Evolutionary conservation across 2,797 vertebrate genomes (phyloP).

Genomic region (Coracias cyanogaster): DNA sequence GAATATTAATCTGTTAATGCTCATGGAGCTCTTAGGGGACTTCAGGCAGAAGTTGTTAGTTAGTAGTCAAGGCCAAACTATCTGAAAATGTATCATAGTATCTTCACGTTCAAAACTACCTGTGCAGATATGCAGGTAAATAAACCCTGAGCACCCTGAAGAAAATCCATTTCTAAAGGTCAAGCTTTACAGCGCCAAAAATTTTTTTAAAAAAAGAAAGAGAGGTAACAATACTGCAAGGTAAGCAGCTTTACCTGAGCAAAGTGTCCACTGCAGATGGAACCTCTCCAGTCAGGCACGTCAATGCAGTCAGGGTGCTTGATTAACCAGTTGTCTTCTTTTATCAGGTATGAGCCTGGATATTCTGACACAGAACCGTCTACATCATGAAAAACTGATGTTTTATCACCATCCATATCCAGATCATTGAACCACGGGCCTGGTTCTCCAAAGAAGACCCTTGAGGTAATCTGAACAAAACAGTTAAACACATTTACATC

Average conservation of each 20-base stretch:
- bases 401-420: conserved; percentile 97
- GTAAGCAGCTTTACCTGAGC: conserved; percentile 85
- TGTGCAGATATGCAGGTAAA: neutral
- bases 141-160: neutral
- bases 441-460: conserved; percentile 96
- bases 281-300: conserved; percentile 94
- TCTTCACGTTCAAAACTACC: neutral
- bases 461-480: conserved; percentile 88
- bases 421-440: conserved; percentile 95
- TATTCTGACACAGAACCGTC: conserved; percentile 96
- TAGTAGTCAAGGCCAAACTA: neutral
- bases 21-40: neutral
- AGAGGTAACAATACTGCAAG: neutral
- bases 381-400: conserved; percentile 92
- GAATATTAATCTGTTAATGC: conserved; percentile 29
- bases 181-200: neutral
- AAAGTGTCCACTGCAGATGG: conserved; percentile 92
- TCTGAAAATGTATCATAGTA: neutral
- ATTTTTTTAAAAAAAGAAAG: neutral
- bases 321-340: conserved; percentile 96
- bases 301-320: conserved; percentile 94
- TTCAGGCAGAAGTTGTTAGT: neutral
- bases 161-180: neutral
- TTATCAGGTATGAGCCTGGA: conserved; percentile 94
- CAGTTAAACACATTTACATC: neutral